Evolutionary conservation across 2,888 invertebrate genomes (phyloP).

Genomic region (Orchesellides sinensis): DNA sequence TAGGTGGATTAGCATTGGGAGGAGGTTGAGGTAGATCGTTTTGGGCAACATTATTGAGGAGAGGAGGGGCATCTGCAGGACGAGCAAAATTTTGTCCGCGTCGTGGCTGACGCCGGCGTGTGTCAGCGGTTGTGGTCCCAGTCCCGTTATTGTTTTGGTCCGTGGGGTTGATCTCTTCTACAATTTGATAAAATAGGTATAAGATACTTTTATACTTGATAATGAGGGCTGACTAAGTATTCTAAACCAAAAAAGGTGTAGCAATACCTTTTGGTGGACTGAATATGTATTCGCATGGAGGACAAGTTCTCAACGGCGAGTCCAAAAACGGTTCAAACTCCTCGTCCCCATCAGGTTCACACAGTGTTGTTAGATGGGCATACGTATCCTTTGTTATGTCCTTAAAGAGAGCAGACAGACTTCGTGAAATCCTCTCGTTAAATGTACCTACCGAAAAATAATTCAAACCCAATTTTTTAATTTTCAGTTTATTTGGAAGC

Average conservation of each 20-base stretch:
- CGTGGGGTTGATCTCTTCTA: background rate
- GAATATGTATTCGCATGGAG: slow-evolving; percentile 21
- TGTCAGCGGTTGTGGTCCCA: background rate
- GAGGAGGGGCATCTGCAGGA: no score
- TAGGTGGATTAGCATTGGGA: no score
- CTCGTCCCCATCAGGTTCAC: slow-evolving; percentile 43
- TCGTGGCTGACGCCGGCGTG: background rate
- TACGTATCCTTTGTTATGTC: background rate
- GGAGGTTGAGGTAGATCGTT: no score
- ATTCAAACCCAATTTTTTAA: background rate
- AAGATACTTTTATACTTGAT: no score
- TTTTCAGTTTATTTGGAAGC: background rate
- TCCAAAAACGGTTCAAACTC: background rate
- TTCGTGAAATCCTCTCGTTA: background rate
- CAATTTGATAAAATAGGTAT: background rate
- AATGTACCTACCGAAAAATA: background rate
- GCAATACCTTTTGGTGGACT: slow-evolving; percentile 33
- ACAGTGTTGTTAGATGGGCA: background rate
- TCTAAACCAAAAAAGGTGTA: background rate
- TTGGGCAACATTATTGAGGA: no score
- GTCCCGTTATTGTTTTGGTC: background rate
- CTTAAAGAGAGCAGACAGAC: background rate
- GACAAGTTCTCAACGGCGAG: slow-evolving; percentile 20
- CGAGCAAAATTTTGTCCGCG: no score
- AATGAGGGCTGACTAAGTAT: no score